A percentile compares a stretch with the other conserved stretches of the same genome.
These are phyloP conservation scores for Thera britannica DNA, from an alignment of 2,888 invertebrate species.

Conservation along the genomic window DNA sequence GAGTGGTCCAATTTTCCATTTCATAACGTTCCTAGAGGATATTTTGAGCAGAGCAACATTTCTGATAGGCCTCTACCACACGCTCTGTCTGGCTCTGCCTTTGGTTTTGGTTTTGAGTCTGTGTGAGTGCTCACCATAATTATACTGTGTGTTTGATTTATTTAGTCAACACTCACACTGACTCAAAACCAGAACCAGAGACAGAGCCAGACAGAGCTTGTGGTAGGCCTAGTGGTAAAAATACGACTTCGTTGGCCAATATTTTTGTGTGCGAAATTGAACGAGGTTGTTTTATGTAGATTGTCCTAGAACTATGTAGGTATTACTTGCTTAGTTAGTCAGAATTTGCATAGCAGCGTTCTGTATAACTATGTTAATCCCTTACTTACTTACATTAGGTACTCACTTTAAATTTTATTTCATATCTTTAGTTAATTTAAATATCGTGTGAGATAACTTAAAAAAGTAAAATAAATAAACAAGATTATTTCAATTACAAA, in stretches of 20 bases:
- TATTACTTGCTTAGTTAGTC: conserved; percentile 28
- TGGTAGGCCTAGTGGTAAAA: too few species aligned
- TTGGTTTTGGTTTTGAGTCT: too few species aligned
- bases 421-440: background rate
- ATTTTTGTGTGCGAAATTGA: conserved; percentile 21
- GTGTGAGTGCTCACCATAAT: too few species aligned
- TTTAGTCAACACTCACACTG: too few species aligned
- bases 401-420: conserved; percentile 35
- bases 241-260: conserved; percentile 20
- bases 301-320: conserved; percentile 17
- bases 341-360: conserved; percentile 29
- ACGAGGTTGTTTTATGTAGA: conserved; percentile 30
- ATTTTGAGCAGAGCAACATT: conserved; percentile 10
- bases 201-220: too few species aligned
- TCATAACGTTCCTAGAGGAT: conserved; percentile 5
- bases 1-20: conserved; percentile 11
- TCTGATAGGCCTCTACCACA: too few species aligned
- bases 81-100: too few species aligned
- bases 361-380: conserved; percentile 22
- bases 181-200: too few species aligned
- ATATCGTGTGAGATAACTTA: background rate
- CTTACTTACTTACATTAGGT: conserved; percentile 15
- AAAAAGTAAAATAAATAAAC: too few species aligned
- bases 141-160: too few species aligned
- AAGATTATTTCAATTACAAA: too few species aligned